phyloP scores from a whole-genome alignment of 1,140 invertebrate species.

The Diplogasteroides magnus region DNA sequence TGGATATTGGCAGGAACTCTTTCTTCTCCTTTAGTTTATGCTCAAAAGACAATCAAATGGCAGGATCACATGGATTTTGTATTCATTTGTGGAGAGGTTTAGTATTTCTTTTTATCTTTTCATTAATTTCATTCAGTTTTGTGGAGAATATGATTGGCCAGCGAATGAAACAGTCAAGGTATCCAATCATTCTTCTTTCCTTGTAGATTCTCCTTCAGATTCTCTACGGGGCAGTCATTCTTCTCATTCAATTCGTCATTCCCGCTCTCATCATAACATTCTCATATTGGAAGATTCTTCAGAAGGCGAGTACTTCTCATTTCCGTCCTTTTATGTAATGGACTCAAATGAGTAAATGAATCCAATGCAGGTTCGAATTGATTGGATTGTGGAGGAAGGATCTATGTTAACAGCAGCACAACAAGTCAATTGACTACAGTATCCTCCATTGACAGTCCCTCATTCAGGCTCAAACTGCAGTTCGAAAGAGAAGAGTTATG shows the following conservation, averaged over 20 bases:
- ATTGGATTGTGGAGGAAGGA: conserved; percentile 51
- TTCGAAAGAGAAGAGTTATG: conserved; percentile 53
- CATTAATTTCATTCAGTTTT: conserved; percentile 33
- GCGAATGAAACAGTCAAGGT: conserved; percentile 36
- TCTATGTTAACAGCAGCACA: conserved; percentile 54
- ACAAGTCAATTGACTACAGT: conserved; percentile 29
- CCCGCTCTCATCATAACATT: conserved; percentile 50
- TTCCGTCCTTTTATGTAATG: background rate
- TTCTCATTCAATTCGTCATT: conserved; percentile 49
- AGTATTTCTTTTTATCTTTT: background rate
- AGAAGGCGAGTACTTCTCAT: conserved; percentile 35
- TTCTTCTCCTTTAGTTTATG: background rate
- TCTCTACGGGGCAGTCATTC: conserved; percentile 39
- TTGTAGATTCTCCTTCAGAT: no score
- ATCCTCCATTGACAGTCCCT: background rate
- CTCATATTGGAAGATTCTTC: conserved; percentile 56
- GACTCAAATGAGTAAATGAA: no score
- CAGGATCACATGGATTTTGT: no score
- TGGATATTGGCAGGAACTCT: background rate
- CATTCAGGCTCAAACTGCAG: conserved; percentile 41
- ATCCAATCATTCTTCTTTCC: background rate
- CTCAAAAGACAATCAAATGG: background rate
- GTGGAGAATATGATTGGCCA: conserved; percentile 53
- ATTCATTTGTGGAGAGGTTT: background rate
- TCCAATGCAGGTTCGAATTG: conserved; percentile 43